phyloP scores from a whole-genome alignment of 1,140 invertebrate species.

The Mamestra configurata region DNA sequence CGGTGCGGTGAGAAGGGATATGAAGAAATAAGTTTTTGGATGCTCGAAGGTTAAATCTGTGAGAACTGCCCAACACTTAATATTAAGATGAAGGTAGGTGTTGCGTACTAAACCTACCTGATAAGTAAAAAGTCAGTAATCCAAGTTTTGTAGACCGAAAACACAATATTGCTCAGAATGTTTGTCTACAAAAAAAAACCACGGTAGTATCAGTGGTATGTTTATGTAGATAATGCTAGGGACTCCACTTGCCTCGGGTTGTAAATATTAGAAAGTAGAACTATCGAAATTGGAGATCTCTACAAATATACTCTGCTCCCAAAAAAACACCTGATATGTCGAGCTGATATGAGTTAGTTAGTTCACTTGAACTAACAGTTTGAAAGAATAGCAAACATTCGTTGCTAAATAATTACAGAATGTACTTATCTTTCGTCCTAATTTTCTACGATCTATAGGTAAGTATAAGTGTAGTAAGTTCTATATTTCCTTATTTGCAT shows the following conservation, averaged over 20 bases:
- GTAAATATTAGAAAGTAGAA: conserved; percentile 44
- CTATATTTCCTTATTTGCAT: conserved; percentile 48
- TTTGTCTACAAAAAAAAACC: too few species aligned
- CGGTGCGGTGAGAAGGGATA: too few species aligned
- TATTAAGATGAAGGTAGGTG: too few species aligned
- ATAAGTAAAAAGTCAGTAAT: too few species aligned
- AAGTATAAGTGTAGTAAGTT: conserved; percentile 35
- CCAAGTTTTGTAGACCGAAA: too few species aligned
- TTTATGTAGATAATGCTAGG: too few species aligned
- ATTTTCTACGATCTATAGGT: conserved; percentile 42
- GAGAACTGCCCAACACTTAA: too few species aligned
- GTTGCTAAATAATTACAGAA: conserved; percentile 48
- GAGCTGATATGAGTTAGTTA: background rate
- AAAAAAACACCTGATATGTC: conserved; percentile 57
- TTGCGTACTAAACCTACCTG: too few species aligned
- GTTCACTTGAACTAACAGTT: conserved; percentile 55
- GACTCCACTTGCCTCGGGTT: background rate
- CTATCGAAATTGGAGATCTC: conserved; percentile 12
- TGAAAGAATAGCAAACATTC: conserved; percentile 39
- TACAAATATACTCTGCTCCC: conserved; percentile 43
- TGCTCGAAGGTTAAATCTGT: too few species aligned
- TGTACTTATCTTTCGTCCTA: conserved; percentile 38
- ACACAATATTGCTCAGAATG: too few species aligned
- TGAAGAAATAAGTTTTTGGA: too few species aligned
- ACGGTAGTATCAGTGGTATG: too few species aligned